Conservation (phyloP, 2,113 vertebrate species). For the Ellobius talpinus region DNA sequence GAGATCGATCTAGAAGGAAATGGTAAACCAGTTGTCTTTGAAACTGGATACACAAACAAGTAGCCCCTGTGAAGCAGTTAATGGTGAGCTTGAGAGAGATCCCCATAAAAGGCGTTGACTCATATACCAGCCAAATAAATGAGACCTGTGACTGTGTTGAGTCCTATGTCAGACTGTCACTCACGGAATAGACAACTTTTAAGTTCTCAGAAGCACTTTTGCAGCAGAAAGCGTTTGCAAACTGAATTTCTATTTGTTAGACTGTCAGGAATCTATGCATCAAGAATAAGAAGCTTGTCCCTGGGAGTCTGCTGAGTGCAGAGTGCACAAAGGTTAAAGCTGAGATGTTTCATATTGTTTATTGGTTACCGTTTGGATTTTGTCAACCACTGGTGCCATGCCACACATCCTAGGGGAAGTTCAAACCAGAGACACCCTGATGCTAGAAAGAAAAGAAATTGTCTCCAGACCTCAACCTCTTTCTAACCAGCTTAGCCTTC, state of each 20-base stretch:
- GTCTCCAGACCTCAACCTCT: not conserved
- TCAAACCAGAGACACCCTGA: not conserved
- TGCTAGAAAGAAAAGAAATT: not conserved
- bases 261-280: not conserved
- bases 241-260: not conserved
- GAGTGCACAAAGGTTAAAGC: not conserved
- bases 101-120: rapidly evolving
- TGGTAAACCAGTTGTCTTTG: not conserved
- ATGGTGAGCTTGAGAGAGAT: not conserved
- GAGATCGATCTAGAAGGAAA: not conserved
- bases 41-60: not conserved
- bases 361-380: constrained; percentile 39
- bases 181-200: not conserved
- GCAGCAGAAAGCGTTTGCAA: not conserved
- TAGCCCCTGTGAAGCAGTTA: not conserved
- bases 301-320: not conserved
- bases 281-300: not conserved
- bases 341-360: constrained; percentile 52
- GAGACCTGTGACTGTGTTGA: not conserved
- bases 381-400: not conserved
- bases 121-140: not conserved
- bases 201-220: not conserved
- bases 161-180: not conserved
- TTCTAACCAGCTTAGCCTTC: not conserved
- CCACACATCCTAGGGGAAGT: not conserved